Conservation (phyloP, 1,140 invertebrate genomes). For the Trinorchestia longiramus region DNA sequence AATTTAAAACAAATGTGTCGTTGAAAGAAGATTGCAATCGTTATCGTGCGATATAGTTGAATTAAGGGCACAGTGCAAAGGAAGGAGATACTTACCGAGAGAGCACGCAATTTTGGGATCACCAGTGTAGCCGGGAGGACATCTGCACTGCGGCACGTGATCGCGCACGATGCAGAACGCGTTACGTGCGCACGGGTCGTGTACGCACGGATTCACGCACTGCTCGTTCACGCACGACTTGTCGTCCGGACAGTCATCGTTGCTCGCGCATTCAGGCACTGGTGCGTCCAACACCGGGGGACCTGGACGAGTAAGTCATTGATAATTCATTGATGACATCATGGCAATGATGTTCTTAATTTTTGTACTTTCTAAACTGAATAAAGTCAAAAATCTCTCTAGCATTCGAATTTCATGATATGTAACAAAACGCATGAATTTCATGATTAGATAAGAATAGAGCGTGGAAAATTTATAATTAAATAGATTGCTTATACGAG, state of each 20-base stretch:
- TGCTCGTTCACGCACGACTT: slow-evolving; percentile 84
- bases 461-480: not conserved
- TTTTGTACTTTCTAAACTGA: not conserved
- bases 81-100: slow-evolving; percentile 64
- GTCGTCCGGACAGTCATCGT: slow-evolving; percentile 87
- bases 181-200: slow-evolving; percentile 79
- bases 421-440: not conserved
- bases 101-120: slow-evolving; percentile 84
- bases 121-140: slow-evolving; percentile 84
- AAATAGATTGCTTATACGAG: not conserved
- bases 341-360: not conserved
- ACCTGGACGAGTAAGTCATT: slow-evolving; percentile 68
- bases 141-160: slow-evolving; percentile 86
- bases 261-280: slow-evolving; percentile 83
- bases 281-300: slow-evolving; percentile 79
- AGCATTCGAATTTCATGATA: not conserved
- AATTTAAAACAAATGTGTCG: not conserved
- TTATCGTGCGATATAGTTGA: not conserved
- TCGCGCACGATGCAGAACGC: slow-evolving; percentile 83
- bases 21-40: not conserved
- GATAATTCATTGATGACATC: not conserved
- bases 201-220: slow-evolving; percentile 83
- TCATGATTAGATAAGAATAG: not conserved
- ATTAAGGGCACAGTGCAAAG: not conserved
- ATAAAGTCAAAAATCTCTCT: not conserved